Conservation (phyloP, 2,797 vertebrate genomes). For the Xenentodon cancila region DNA sequence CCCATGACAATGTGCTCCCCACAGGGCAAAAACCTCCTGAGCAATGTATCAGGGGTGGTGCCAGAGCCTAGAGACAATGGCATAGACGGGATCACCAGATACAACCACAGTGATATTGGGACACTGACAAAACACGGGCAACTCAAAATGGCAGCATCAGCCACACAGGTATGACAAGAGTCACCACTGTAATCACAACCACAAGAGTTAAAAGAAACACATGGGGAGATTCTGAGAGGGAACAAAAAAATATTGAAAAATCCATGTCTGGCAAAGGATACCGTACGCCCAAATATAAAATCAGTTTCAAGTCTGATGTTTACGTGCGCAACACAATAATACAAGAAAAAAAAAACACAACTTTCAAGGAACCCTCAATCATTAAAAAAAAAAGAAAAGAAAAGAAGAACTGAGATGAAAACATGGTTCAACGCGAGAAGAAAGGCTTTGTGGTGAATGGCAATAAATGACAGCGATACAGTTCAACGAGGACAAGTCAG, state of each 20-base stretch:
- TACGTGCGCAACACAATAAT: constrained; percentile 79
- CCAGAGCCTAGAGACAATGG: constrained; percentile 81
- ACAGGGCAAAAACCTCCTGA: constrained; percentile 76
- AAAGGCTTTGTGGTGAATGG: constrained; percentile 79
- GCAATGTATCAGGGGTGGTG: constrained; percentile 73
- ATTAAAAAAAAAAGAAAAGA: constrained; percentile 29
- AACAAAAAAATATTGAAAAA: not conserved
- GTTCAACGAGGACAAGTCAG: constrained; percentile 32
- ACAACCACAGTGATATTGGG: constrained; percentile 83
- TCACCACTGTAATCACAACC: constrained; percentile 64
- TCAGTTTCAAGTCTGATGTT: constrained; percentile 85
- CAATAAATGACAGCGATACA: constrained; percentile 85
- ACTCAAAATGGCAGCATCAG: constrained; percentile 82
- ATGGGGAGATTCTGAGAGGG: constrained; percentile 12
- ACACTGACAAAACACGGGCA: constrained; percentile 81
- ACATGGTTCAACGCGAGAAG: constrained; percentile 41
- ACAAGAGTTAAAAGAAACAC: constrained; percentile 42
- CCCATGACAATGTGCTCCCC: constrained; percentile 84
- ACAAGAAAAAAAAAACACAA: constrained; percentile 54
- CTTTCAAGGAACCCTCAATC: constrained; percentile 45
- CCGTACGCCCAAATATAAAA: constrained; percentile 46
- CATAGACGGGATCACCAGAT: constrained; percentile 80
- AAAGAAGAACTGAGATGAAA: constrained; percentile 35
- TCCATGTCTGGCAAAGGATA: constrained; percentile 21
- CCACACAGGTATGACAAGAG: constrained; percentile 81